Base-by-base conservation (phyloP, 2,797 vertebrate genomes). In the Hybognathus amarus region DNA sequence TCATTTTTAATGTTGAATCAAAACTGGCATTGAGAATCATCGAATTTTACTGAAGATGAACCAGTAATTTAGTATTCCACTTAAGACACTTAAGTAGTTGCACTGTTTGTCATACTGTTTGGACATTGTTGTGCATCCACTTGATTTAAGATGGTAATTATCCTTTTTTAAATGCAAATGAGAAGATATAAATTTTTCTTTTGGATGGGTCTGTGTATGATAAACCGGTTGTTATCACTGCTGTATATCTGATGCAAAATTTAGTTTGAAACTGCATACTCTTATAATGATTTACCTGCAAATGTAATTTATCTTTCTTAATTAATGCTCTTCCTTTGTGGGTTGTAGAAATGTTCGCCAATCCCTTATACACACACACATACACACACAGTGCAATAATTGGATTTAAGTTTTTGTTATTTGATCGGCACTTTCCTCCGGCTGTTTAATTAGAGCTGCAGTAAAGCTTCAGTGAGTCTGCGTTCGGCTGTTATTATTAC, bases 241-340 rank as follows among this genome's bases (percentile, higher is more conserved):
- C 30, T 38, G 11, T 67, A 38, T 79, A 68, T 69, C 22, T 45
- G 50, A 45, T 59, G 24, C 38, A 83, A 67, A 45, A 42, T 80
- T 70, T 59, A 59, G 36, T 30, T 59, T 36, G 42, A 64, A 70
- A 63, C 27, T 9, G 22, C 30, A 24, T 61, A 38, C 40, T 50
- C 75, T 47, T 69, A 38, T 15, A 69, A 20, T 77, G 27, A 15
- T 20, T n/a, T 83, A 75, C 64, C 69, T 66, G 40, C 79, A 42
- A 84, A 71, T 77, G 30, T 77, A 83, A 77, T 83, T 71, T 83
- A 86, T 79, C 82, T 75, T 83, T 80, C 40, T 67, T 76, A 83
- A 83, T 86, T 83, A 79, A 74, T 76, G 69, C 50, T 79, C 77
- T 69, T 80, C 64, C 38, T 83, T 77, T 83, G 42, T 61, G 71